Base-by-base conservation (phyloP, 2,113 vertebrate genomes). In the Pelodiscus sinensis region DNA sequence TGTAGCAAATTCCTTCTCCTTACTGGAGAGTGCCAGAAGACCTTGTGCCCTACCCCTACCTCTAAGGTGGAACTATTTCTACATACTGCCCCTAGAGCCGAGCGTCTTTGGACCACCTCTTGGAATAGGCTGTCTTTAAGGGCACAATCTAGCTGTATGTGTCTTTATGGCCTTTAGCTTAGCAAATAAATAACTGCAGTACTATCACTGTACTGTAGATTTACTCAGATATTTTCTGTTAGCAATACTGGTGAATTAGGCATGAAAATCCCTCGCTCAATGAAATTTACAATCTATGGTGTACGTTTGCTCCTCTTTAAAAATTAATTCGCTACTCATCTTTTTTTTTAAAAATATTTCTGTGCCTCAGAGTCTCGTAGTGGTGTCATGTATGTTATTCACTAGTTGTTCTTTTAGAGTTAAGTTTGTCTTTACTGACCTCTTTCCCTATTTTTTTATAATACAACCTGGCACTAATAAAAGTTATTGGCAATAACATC, bases 391-490 rank as follows among this genome's bases (percentile, higher is more conserved):
- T 92, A 4, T 77, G 93, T 94, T 16, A 18, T 94, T 83, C 88
- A 62, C 54, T 56, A 58, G 85, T 55, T 38, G 90, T 55, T 92
- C n/a, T 87, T 81, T 89, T 8, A 89, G 51, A 50, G 57, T 35
- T 35, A 75, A 92, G 73, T 65, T 91, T 81, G 82, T 51, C 88
- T 89, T 52, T 94, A 79, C 44, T 86, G 79, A 38, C 56, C 78
- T 27, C 86, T 60, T 81, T 75, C 56, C 80, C 3, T 87, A 2
- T 21, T 84, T 35, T 21, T 84, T 35, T 79, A 44, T 92, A 93
- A 68, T 62, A 92, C 62, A 95, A 88, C 75, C 93, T 86, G 24
- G 94, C 90, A 79, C 44, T 65, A 92, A 87, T 71, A 86, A 87
- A 55, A 89, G 31, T 27, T 78, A 71, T 62, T 29, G 62, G 86